A percentile compares a stretch with the other conserved stretches of the same genome.
Evolutionary conservation across 2,797 vertebrate genomes (phyloP).

Genomic region (Amniataba percoides): DNA sequence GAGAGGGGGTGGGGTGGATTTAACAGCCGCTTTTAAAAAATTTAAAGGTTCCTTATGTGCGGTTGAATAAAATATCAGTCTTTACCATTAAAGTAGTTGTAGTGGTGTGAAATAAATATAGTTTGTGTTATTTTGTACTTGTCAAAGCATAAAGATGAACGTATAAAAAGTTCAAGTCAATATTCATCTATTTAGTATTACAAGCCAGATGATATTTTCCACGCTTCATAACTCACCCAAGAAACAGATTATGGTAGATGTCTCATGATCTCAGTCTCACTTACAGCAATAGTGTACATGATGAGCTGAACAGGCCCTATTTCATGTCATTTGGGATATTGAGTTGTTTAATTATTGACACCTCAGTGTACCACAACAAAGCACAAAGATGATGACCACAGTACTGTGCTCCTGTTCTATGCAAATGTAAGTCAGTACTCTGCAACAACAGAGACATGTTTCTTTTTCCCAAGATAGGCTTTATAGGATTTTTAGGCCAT

Average conservation of each 20-base stretch:
- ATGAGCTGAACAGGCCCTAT: background rate
- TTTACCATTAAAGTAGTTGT: background rate
- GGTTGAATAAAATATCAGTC: background rate
- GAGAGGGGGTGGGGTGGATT: background rate
- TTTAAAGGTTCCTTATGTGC: background rate
- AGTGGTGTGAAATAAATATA: background rate
- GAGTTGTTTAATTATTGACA: background rate
- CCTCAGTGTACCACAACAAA: background rate
- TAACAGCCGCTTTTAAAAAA: slow-evolving; percentile 2
- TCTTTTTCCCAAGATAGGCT: background rate
- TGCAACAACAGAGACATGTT: background rate
- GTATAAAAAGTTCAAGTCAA: background rate
- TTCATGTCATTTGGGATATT: background rate
- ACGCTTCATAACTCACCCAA: background rate
- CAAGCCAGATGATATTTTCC: background rate
- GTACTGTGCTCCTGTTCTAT: background rate
- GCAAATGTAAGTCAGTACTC: background rate
- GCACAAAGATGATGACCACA: background rate
- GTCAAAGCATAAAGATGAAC: background rate
- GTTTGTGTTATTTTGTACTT: background rate
- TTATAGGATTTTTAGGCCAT: background rate
- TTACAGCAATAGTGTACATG: background rate
- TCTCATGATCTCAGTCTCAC: background rate
- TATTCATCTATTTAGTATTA: background rate
- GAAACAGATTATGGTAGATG: background rate